Evolutionary conservation across 2,888 invertebrate species (phyloP).

Genomic region (Andrena bicolor): DNA sequence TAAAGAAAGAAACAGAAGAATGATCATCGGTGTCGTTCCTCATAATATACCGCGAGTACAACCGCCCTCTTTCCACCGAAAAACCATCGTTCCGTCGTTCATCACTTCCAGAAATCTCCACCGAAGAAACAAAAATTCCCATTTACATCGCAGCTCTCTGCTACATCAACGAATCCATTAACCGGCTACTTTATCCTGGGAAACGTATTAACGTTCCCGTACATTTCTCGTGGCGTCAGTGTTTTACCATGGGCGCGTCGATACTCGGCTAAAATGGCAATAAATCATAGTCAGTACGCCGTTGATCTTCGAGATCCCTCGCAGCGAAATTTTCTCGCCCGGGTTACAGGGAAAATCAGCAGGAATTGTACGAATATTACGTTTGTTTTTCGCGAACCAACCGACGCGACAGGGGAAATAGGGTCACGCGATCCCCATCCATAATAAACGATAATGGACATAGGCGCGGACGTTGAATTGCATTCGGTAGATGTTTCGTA

Average conservation of each 20-base stretch:
- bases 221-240: background rate
- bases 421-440: slow-evolving; percentile 32
- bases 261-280: background rate
- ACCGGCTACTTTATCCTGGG: slow-evolving; percentile 8
- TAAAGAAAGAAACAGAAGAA: no score
- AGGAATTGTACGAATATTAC: background rate
- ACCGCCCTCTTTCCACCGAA: no score
- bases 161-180: slow-evolving; percentile 31
- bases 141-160: slow-evolving; percentile 23
- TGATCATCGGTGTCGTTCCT: no score
- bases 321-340: background rate
- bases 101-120: background rate
- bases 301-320: background rate
- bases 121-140: slow-evolving; percentile 4
- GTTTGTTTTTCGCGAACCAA: slow-evolving; percentile 6
- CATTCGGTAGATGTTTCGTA: slow-evolving; percentile 28
- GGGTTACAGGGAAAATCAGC: slow-evolving; percentile 1
- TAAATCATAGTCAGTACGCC: slow-evolving; percentile 15
- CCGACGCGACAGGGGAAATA: background rate
- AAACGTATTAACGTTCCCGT: slow-evolving; percentile 2
- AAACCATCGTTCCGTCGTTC: slow-evolving; percentile 2
- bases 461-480: slow-evolving; percentile 52
- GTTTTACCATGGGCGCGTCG: background rate
- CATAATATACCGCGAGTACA: no score
- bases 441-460: slow-evolving; percentile 60